Evolutionary conservation across 2,888 invertebrate genomes (phyloP), one percentile per base, ranked within the genome.

Genomic region (Oithona nana): DNA sequence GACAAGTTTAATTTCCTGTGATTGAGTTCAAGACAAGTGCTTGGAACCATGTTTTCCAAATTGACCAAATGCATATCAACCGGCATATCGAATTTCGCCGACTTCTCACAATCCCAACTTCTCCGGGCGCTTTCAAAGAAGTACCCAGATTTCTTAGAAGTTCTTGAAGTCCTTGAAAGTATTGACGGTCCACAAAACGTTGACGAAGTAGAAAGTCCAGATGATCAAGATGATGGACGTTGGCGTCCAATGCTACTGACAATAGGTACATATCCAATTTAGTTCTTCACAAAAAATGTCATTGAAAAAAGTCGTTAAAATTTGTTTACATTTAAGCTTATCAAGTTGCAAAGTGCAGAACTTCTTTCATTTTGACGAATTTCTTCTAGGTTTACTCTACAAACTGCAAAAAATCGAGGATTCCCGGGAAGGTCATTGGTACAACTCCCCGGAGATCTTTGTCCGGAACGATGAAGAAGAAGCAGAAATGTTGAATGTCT

Each of bases 401-500:
- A 59, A 59, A 59, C 1, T 59, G 22, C 59, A 59, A 50, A 48
- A 50, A 48, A 59, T 54, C 24, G 24, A 59, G 22, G 59, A 59
- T 50, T n/a, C 30, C 30, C 22, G 31, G 29, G 59, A 24, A 16
- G 2, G 16, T 3, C 20, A 26, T 29, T 59, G 59, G 59, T 59
- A 59, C 28, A 59, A 59, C 24, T n/a, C 48, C 49, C 28, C 24
- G 11, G n/a, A 48, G 50, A 48, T 49, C 16, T 59, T 59, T 49
- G 24, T 59, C 2, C 49, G 50, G 13, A 29, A 59, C 28, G 29
- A 13, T 39, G 49, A 50, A 13, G 22, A 28, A 20, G 48, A 59
- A 29, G 50, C 48, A 11, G 29, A 59, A 26, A 24, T 59, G 8
- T 50, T 59, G 6, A 20, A 26, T n/a, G 29, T 29, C 1, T 59